Evolutionary conservation across 2,797 vertebrate genomes (phyloP).

Genomic region (Antrozous pallidus): DNA sequence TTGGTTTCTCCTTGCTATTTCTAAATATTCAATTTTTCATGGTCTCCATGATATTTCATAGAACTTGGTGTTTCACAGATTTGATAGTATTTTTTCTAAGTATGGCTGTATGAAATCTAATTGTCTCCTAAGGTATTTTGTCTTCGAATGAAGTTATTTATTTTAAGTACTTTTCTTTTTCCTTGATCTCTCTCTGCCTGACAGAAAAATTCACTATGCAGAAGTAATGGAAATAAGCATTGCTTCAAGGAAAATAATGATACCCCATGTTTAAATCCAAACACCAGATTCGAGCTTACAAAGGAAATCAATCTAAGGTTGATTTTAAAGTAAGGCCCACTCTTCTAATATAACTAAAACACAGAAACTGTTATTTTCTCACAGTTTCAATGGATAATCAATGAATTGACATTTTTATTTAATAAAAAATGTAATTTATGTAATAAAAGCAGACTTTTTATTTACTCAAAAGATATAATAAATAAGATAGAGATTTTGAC

Average conservation of each 20-base stretch:
- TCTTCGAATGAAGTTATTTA: not conserved
- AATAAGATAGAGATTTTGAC: not conserved
- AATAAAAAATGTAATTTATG: not conserved
- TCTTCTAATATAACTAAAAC: not conserved
- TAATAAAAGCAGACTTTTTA: not conserved
- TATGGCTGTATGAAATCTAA: not conserved
- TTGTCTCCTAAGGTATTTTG: slow-evolving; percentile 8
- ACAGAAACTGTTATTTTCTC: not conserved
- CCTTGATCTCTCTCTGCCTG: not conserved
- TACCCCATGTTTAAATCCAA: not conserved
- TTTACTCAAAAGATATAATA: not conserved
- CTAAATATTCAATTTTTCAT: not conserved
- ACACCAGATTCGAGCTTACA: not conserved
- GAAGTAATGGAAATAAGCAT: slow-evolving; percentile 1
- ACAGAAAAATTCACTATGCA: not conserved
- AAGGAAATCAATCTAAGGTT: not conserved
- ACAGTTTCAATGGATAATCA: not conserved
- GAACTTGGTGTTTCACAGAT: not conserved
- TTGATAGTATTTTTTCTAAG: not conserved
- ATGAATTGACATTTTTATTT: not conserved
- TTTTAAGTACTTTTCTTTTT: not conserved
- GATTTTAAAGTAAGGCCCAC: not conserved
- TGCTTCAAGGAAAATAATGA: slow-evolving; percentile 21
- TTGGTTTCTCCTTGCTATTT: slow-evolving; percentile 1
- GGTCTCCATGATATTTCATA: not conserved